Percentiles rank a stretch among this genome's conserved stretches.
These are phyloP conservation scores for Coracias cyanogaster DNA, from an alignment of 2,797 vertebrate species.

Conservation along the genomic window DNA sequence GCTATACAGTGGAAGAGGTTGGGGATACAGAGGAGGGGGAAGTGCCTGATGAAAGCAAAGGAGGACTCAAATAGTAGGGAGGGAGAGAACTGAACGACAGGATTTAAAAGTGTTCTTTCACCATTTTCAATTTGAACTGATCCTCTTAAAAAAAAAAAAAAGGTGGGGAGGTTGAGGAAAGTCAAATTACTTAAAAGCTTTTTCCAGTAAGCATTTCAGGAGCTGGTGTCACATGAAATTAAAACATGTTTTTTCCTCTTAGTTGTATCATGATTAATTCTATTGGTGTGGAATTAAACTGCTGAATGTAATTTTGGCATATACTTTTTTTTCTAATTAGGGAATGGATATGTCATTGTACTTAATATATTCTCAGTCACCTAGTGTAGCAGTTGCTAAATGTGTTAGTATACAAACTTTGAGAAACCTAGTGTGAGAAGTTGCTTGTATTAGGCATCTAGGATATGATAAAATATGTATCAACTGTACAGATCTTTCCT, in stretches of 20 bases:
- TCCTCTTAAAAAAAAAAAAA: background rate
- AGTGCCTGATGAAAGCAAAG: background rate
- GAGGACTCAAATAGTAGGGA: background rate
- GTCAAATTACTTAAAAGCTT: background rate
- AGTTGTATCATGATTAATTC: background rate
- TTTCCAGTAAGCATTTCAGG: background rate
- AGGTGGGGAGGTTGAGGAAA: accelerated
- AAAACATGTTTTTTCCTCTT: background rate
- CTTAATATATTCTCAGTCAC: slow-evolving; percentile 32
- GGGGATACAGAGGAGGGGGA: background rate
- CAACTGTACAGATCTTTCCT: background rate
- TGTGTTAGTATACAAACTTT: background rate
- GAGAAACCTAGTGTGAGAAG: background rate
- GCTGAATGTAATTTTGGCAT: background rate
- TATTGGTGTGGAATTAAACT: background rate
- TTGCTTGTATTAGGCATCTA: background rate
- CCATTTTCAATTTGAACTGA: background rate
- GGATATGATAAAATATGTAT: background rate
- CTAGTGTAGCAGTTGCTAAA: slow-evolving; percentile 23
- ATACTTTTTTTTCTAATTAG: background rate
- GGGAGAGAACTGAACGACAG: background rate
- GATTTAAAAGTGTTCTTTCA: background rate
- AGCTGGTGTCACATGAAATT: background rate
- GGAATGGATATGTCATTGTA: background rate
- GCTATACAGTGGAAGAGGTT: background rate